These are phyloP conservation scores for Phymatocera aterrima DNA, from an alignment of 2,888 invertebrate genomes.

Conservation along the genomic window DNA sequence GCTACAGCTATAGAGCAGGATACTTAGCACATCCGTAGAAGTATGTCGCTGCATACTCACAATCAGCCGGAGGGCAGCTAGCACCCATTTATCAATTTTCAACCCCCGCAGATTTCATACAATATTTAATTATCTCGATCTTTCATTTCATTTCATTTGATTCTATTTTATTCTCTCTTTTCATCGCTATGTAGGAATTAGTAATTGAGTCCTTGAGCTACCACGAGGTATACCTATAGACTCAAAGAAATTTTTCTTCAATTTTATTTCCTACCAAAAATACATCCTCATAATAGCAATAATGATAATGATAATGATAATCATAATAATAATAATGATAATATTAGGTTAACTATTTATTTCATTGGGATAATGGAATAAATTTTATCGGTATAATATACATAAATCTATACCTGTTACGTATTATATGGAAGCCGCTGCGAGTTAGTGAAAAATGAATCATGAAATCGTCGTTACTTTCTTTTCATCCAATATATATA, in stretches of 20 bases:
- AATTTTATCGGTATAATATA: too few species aligned
- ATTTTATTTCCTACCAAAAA: background rate
- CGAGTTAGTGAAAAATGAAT: too few species aligned
- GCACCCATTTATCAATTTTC: constrained; percentile 35
- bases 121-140: too few species aligned
- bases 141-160: too few species aligned
- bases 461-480: too few species aligned
- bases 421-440: too few species aligned
- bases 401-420: too few species aligned
- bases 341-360: too few species aligned
- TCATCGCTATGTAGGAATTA: constrained; percentile 11
- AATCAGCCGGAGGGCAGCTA: constrained; percentile 34
- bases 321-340: too few species aligned
- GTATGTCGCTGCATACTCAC: constrained; percentile 23
- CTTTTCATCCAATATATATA: too few species aligned
- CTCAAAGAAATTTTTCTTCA: background rate
- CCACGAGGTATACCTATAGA: background rate
- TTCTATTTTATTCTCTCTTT: background rate
- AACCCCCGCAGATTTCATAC: too few species aligned
- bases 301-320: background rate
- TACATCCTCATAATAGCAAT: background rate
- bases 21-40: constrained; percentile 22
- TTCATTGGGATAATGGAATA: too few species aligned
- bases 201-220: background rate
- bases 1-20: constrained; percentile 35